Evolutionary conservation across 2,797 vertebrate genomes (phyloP).

Genomic region (Myotis myotis): DNA sequence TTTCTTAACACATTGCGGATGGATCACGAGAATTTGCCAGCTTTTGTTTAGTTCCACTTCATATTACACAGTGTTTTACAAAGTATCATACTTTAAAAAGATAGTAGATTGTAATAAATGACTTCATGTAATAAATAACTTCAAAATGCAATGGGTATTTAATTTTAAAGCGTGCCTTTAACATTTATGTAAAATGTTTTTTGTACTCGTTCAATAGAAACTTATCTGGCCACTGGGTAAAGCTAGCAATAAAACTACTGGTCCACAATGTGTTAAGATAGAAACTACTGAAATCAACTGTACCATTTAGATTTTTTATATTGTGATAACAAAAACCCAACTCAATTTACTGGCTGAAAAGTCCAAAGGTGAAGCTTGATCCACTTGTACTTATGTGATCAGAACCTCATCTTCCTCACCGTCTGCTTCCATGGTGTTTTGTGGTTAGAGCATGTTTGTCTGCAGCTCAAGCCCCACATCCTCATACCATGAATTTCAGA

Average conservation of each 20-base stretch:
- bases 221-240: too few species aligned
- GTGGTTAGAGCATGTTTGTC: not conserved
- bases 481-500: not conserved
- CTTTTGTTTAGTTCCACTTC: too few species aligned
- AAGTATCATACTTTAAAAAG: too few species aligned
- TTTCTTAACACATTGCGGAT: not conserved
- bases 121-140: too few species aligned
- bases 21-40: too few species aligned
- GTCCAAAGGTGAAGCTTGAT: not conserved
- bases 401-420: not conserved
- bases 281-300: constrained; percentile 15
- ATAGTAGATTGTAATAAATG: too few species aligned
- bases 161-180: too few species aligned
- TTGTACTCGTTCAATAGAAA: too few species aligned
- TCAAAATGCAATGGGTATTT: too few species aligned
- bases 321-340: not conserved
- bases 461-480: not conserved
- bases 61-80: too few species aligned
- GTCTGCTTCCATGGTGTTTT: not conserved
- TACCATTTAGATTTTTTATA: constrained; percentile 36
- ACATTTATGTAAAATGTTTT: too few species aligned
- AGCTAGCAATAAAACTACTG: too few species aligned
- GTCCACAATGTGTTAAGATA: not conserved
- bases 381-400: not conserved
- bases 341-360: not conserved